Conservation (phyloP, 2,888 invertebrate genomes). For the Trilocha varians region DNA sequence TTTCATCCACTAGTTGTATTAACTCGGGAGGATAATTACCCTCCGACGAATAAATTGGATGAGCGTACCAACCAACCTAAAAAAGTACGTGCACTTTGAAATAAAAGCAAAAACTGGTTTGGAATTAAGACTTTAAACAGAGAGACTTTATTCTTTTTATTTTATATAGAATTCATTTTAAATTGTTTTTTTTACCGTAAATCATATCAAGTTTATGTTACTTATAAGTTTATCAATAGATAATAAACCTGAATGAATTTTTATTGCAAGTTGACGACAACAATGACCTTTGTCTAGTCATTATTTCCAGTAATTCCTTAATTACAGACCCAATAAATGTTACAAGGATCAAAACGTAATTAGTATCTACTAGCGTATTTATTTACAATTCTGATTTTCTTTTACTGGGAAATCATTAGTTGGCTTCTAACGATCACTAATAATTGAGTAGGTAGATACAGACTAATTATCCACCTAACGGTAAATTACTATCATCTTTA, state of each 20-base stretch:
- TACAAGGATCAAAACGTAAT: background rate
- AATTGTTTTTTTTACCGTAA: background rate
- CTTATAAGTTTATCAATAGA: too few relatives aligned
- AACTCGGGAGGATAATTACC: slow-evolving; percentile 74
- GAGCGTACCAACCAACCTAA: slow-evolving; percentile 70
- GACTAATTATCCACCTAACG: too few relatives aligned
- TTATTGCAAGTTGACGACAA: background rate
- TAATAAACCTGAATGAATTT: too few relatives aligned
- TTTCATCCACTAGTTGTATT: slow-evolving; percentile 64
- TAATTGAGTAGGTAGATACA: too few relatives aligned
- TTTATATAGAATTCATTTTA: background rate
- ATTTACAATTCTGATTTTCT: too few relatives aligned
- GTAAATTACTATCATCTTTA: too few relatives aligned
- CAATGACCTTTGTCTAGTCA: background rate
- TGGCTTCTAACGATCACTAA: too few relatives aligned
- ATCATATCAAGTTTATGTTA: background rate
- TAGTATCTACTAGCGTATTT: too few relatives aligned
- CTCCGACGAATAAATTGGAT: slow-evolving; percentile 66
- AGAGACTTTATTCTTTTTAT: background rate
- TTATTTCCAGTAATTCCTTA: background rate
- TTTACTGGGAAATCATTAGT: too few relatives aligned
- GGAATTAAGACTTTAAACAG: background rate
- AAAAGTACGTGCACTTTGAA: slow-evolving; percentile 10
- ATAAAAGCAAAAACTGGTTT: background rate
- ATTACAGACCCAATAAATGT: background rate